phyloP scores from a whole-genome alignment of 2,888 invertebrate genomes.

The Psylliodes chrysocephalus region DNA sequence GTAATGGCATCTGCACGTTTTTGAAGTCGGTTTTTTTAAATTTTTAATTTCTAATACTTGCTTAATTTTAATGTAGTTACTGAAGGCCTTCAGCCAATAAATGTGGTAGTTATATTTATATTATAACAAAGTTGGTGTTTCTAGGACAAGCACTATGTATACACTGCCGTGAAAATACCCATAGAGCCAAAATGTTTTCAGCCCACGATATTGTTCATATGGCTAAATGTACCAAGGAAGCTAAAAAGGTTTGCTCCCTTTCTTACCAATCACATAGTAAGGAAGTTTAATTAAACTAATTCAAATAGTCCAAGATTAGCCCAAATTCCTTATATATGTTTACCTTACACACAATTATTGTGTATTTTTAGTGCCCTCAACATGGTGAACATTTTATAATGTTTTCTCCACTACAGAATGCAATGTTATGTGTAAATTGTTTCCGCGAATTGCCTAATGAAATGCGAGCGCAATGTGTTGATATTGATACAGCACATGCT shows the following conservation, averaged over 20 bases:
- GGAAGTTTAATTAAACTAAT: neutral
- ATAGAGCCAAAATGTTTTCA: conserved; percentile 81
- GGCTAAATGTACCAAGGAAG: conserved; percentile 76
- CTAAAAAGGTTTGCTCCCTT: conserved; percentile 67
- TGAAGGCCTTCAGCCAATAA: too few species aligned
- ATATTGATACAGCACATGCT: conserved; percentile 79
- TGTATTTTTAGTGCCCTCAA: conserved; percentile 68
- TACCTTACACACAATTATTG: too few species aligned
- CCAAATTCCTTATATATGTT: too few species aligned
- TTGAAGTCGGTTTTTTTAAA: too few species aligned
- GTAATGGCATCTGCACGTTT: too few species aligned
- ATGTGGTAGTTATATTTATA: too few species aligned
- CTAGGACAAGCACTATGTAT: conserved; percentile 78
- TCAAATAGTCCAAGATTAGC: too few species aligned
- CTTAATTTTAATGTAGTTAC: too few species aligned
- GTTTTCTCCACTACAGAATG: conserved; percentile 76
- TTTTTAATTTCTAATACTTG: too few species aligned
- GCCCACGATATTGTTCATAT: conserved; percentile 78
- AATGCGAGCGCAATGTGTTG: conserved; percentile 75
- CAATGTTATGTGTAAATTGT: conserved; percentile 80
- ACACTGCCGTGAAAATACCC: conserved; percentile 77
- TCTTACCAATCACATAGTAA: too few species aligned
- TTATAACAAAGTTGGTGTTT: conserved; percentile 24
- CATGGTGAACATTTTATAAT: conserved; percentile 82
- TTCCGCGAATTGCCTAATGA: conserved; percentile 77